Base-by-base conservation (phyloP, 2,888 invertebrate species). In the Acronicta alni region DNA sequence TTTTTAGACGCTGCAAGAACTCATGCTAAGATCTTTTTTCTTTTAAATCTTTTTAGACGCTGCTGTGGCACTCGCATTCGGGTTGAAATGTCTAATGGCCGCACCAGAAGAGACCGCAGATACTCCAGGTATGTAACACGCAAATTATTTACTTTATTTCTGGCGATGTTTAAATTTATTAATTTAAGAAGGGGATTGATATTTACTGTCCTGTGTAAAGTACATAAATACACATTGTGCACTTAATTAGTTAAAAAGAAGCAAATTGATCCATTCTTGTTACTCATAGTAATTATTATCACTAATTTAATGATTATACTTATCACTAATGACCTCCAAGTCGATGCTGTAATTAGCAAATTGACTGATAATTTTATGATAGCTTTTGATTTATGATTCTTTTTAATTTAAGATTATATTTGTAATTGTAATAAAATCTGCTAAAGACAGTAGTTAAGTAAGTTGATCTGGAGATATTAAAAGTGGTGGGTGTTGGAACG, bases 41-140 rank as follows among this genome's bases (percentile, higher is more conserved):
- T 59, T 57, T 4, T 6, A 38, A 6, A 10, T 57, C 67, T 65
- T 78, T 82, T 15, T 83, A 98, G 98, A 63, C 96, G 98, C 49
- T 97, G 97, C 91, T 98, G 98, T 91, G 98, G 98, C 10, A 97
- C 97, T 26, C 96, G 98, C 82, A 97, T 98, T 52, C 96, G 98
- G 65, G 98, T 98, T 15, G 98, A 98, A 93, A 98, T 98, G 98
- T 98, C 98, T 0, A 98, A 97, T 68, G 98, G 98, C 0, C 95
- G 97, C 77, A 97, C 97, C 49, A 95, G 97, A 51, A 95, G 96
- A 75, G 97, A 96, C 56, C 96, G 96, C 58, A 96, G 95, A 68
- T 91, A 89, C 67, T 84, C 84, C 23, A 83, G 82, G 83, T 86
- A 79, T 71, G 59, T 71, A 51, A 12, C 38, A 48, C 35, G 45